Base-by-base conservation (phyloP, 2,888 invertebrate species). In the Hirtodrosophila alboralis region DNA sequence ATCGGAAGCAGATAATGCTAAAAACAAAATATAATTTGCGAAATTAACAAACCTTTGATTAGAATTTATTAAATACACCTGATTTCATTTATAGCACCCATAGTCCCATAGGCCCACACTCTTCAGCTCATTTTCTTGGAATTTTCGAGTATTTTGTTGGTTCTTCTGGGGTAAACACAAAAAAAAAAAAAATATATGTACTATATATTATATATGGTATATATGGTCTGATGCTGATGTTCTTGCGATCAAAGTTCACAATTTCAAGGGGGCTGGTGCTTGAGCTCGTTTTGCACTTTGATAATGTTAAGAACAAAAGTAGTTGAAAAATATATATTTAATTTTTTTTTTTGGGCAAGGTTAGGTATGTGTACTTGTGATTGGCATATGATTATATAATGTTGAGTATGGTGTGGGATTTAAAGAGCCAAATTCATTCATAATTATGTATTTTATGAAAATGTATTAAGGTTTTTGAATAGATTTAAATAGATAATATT, bases 51-150 rank as follows among this genome's bases (percentile, higher is more conserved):
- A 23, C 36, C 48, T 43, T 43, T 56, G 76, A 79, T 75, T 72
- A 73, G 41, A 75, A 56, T 71, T 80, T 68, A 77, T 77, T 38
- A 77, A 75, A 69, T 75, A 60, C 81, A 75, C 75, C 68, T 80
- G 81, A 78, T 78, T 78, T 78, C 61, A 51, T 69, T 73, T 66
- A 60, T 77, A 33, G 47, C 37, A 10, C 43, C n/a, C n/a, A n/a
- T n/a, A n/a, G n/a, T n/a, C n/a, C n/a, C n/a, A n/a, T n/a, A n/a
- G n/a, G n/a, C n/a, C n/a, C n/a, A n/a, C n/a, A n/a, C n/a, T n/a
- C n/a, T n/a, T n/a, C n/a, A 53, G 28, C 21, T 10, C 21, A 33
- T 54, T 43, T 74, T 73, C 62, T 21, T 14, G 38, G 65, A 74
- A 69, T 44, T 47, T 12, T 40, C 9, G 12, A 26, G 10, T n/a